phyloP scores from a whole-genome alignment of 1,140 invertebrate species.

The Drosophila virilis region DNA sequence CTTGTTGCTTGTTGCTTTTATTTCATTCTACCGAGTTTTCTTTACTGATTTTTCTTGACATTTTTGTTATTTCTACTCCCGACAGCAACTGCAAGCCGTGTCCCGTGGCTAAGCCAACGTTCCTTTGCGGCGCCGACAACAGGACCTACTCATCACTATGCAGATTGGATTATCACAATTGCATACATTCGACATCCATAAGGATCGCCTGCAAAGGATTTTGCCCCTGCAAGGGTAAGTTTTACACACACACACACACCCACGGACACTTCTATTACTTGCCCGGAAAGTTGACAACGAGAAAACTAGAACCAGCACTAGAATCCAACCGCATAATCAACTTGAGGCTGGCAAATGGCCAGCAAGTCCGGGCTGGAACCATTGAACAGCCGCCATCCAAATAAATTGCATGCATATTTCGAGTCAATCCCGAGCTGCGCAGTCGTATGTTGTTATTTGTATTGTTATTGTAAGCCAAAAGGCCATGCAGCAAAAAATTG shows the following conservation, averaged over 20 bases:
- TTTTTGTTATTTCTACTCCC: conserved; percentile 28
- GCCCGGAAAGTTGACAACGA: conserved; percentile 15
- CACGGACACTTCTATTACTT: conserved; percentile 23
- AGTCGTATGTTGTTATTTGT: background rate
- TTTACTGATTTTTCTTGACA: conserved; percentile 49
- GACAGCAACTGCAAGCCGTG: conserved; percentile 90
- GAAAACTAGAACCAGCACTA: conserved; percentile 1
- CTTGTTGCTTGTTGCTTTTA: conserved; percentile 57
- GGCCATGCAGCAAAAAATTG: conserved; percentile 31
- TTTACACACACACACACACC: conserved; percentile 16
- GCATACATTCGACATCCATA: conserved; percentile 91
- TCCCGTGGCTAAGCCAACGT: conserved; percentile 91
- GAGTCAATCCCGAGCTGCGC: conserved; percentile 21
- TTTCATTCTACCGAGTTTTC: conserved; percentile 49
- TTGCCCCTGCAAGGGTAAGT: conserved; percentile 91
- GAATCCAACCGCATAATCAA: conserved; percentile 65
- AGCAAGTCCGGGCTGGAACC: conserved; percentile 24
- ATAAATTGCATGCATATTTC: conserved; percentile 61
- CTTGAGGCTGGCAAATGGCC: conserved; percentile 57
- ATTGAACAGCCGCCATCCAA: conserved; percentile 32
- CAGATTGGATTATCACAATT: conserved; percentile 95
- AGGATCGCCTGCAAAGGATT: conserved; percentile 93
- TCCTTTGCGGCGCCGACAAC: conserved; percentile 95
- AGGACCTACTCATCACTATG: conserved; percentile 96
- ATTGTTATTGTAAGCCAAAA: background rate